Conservation (phyloP, 2,797 vertebrate genomes). For the Xyrichtys novacula region DNA sequence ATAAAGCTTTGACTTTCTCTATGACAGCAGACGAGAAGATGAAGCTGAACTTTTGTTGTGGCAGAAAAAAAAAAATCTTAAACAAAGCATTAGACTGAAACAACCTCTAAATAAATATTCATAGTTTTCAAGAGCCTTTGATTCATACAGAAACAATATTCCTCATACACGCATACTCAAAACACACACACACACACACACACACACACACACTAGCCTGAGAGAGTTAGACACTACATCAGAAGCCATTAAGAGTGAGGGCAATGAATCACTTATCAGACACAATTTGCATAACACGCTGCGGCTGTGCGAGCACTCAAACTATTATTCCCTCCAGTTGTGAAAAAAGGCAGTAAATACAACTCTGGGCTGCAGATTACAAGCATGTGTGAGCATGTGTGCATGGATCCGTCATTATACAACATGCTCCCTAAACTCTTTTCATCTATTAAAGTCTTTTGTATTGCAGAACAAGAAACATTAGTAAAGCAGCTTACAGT, state of each 20-base stretch:
- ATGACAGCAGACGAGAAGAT: constrained; percentile 7
- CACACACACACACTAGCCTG: constrained; percentile 5
- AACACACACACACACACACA: constrained; percentile 13
- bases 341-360: constrained; percentile 37
- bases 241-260: constrained; percentile 50
- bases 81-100: constrained; percentile 1
- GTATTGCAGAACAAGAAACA: constrained; percentile 46
- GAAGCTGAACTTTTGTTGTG: not conserved
- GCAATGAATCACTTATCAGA: constrained; percentile 62
- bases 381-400: not conserved
- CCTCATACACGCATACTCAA: constrained; percentile 7
- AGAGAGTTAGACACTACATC: constrained; percentile 29
- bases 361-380: constrained; percentile 37
- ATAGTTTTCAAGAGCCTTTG: constrained; percentile 6
- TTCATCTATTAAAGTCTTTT: constrained; percentile 45
- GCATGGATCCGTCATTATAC: constrained; percentile 8
- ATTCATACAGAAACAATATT: not conserved
- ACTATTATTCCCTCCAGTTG: constrained; percentile 48
- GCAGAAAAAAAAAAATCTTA: not conserved
- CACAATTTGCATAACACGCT: constrained; percentile 62
- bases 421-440: constrained; percentile 25
- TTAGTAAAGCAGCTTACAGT: constrained; percentile 68
- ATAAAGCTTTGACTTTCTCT: constrained; percentile 2
- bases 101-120: constrained; percentile 1
- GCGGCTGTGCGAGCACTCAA: constrained; percentile 42